Evolutionary conservation across 2,113 vertebrate genomes (phyloP).

Genomic region (Catagonus wagneri): DNA sequence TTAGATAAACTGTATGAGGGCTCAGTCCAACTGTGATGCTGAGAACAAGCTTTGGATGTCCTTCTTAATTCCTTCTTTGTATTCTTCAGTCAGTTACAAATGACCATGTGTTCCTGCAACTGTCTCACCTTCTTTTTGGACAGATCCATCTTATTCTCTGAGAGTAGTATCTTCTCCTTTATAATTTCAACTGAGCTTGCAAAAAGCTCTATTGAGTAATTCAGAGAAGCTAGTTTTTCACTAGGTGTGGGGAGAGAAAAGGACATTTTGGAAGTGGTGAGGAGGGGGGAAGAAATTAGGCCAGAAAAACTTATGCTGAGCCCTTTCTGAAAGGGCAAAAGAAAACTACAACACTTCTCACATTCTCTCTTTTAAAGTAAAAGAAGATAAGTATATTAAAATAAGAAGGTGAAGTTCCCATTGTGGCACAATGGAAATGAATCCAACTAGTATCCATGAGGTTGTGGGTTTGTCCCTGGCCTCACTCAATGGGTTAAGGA

Average conservation of each 20-base stretch:
- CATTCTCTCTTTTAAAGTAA: not conserved
- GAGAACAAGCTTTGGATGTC: not conserved
- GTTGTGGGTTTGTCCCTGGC: too few relatives aligned
- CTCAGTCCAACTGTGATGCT: not conserved
- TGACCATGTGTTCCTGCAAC: not conserved
- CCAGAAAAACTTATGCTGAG: not conserved
- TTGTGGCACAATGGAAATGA: too few relatives aligned
- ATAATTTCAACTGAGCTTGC: conserved; percentile 61
- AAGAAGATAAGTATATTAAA: not conserved
- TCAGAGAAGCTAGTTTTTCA: conserved; percentile 16
- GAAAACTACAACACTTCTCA: not conserved
- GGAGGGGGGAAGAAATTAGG: not conserved
- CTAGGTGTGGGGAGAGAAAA: not conserved
- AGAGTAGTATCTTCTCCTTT: not conserved
- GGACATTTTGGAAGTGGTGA: not conserved
- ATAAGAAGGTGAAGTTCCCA: not conserved
- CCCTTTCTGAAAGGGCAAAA: not conserved
- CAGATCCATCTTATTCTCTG: conserved; percentile 30
- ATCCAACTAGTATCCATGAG: too few relatives aligned
- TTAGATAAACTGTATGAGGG: not conserved
- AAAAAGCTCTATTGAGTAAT: conserved; percentile 48
- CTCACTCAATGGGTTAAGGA: too few relatives aligned
- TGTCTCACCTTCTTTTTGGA: not conserved
- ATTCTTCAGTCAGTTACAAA: conserved; percentile 34
- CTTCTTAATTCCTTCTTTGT: conserved; percentile 6